These are phyloP conservation scores for Drepana falcataria DNA, from an alignment of 2,888 invertebrate species.

Conservation along the genomic window DNA sequence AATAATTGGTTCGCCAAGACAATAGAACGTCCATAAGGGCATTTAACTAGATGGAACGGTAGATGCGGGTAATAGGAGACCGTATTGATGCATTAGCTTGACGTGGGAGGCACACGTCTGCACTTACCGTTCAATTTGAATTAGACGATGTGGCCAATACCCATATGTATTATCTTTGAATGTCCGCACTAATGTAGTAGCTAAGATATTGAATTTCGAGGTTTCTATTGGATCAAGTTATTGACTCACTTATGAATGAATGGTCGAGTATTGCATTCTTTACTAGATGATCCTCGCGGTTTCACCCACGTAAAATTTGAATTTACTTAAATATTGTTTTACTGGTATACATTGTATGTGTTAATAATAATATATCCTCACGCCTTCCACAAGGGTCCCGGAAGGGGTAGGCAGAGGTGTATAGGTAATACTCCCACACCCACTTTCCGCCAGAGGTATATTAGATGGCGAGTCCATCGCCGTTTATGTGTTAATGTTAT, in stretches of 20 bases:
- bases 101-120: slow-evolving; percentile 18
- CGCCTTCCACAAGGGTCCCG: too few relatives aligned
- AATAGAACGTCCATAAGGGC: not conserved
- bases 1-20: not conserved
- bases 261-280: too few relatives aligned
- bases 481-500: too few relatives aligned
- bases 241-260: not conserved
- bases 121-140: slow-evolving; percentile 18
- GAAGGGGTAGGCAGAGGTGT: too few relatives aligned
- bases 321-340: too few relatives aligned
- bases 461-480: too few relatives aligned
- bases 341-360: too few relatives aligned
- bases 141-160: slow-evolving; percentile 22
- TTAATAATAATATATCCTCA: too few relatives aligned
- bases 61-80: slow-evolving; percentile 14
- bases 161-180: slow-evolving; percentile 24
- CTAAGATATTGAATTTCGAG: slow-evolving; percentile 1
- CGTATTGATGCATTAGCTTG: slow-evolving; percentile 20
- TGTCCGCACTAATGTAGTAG: slow-evolving; percentile 14
- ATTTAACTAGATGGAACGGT: not conserved
- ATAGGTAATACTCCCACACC: too few relatives aligned
- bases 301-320: too few relatives aligned
- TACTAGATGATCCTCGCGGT: too few relatives aligned
- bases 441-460: too few relatives aligned
- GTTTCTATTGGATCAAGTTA: not conserved